Evolutionary conservation across 2,888 invertebrate species (phyloP), one percentile per base, ranked within the genome.

Genomic region (Callosobruchus maculatus): DNA sequence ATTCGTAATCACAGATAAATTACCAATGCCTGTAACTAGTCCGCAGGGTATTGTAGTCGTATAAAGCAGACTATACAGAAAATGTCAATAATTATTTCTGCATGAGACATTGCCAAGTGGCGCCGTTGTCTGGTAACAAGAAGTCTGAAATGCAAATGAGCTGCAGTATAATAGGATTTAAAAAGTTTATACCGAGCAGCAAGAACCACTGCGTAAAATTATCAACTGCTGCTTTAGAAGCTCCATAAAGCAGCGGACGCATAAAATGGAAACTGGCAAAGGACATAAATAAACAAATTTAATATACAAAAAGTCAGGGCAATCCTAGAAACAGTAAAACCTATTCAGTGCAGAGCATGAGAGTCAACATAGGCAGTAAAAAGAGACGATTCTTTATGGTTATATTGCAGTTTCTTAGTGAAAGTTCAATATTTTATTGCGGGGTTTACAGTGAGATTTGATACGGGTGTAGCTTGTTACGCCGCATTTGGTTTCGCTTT

Each of bases 391-490:
- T 72, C 74, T 81, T 81, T 79, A 80, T 78, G 77, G 78, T 75
- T 76, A 76, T 78, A 79, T 81, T 80, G 79, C 77, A 70, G 68
- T 78, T 78, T 74, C 77, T 77, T 74, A 78, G 79, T 77, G 80
- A 81, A 81, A 81, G 79, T 80, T 77, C 78, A 78, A 79, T 78
- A 78, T 77, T 79, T 80, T 79, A 77, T 77, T 75, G 77, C 49
- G 13, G 18, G 49, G 18, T 13, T 13, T 49, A 49, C 49, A 13
- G 49, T 49, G 13, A 49, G 49, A 49, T 49, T 49, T 49, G 49
- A 49, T 49, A 49, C 49, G 49, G 49, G 49, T 49, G 49, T 49
- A 49, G 49, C 49, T 18, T 49, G 49, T 49, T 49, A 49, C 13
- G 4, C 49, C 49, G 49, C 49, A 49, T 49, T 49, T 49, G 49